These are phyloP conservation scores for Dipodomys stephensi DNA, from an alignment of 2,113 vertebrate species.

Conservation along the genomic window DNA sequence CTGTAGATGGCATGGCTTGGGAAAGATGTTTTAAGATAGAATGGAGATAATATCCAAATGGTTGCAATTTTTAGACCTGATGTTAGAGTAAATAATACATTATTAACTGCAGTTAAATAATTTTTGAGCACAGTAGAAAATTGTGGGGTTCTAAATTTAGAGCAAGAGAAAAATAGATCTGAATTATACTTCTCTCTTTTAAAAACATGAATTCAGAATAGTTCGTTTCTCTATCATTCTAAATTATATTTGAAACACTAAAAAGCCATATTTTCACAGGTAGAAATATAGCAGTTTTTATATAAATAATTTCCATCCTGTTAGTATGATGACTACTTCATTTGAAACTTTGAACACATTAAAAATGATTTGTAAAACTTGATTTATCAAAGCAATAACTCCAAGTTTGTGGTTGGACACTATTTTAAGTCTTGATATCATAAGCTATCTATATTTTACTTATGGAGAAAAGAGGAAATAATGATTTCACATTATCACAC, in stretches of 20 bases:
- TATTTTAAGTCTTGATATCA: background rate
- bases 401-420: background rate
- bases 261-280: conserved; percentile 44
- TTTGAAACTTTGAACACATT: conserved; percentile 14
- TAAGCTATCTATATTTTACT: background rate
- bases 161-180: conserved; percentile 43
- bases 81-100: conserved; percentile 56
- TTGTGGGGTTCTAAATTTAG: conserved; percentile 63
- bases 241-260: conserved; percentile 58
- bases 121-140: conserved; percentile 68
- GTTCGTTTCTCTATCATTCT: conserved; percentile 45
- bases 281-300: conserved; percentile 6
- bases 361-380: background rate
- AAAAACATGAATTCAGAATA: conserved; percentile 43
- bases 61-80: conserved; percentile 50
- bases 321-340: conserved; percentile 18
- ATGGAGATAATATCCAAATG: conserved; percentile 56
- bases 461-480: background rate
- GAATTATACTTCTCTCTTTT: conserved; percentile 52
- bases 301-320: conserved; percentile 8
- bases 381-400: conserved; percentile 3
- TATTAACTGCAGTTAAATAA: conserved; percentile 71
- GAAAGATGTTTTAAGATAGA: conserved; percentile 57
- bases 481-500: background rate
- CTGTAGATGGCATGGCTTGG: background rate